Percentiles rank a stretch among this genome's conserved stretches.
These are phyloP conservation scores for Saccopteryx bilineata DNA, from an alignment of 2,113 vertebrate species.

Conservation along the genomic window DNA sequence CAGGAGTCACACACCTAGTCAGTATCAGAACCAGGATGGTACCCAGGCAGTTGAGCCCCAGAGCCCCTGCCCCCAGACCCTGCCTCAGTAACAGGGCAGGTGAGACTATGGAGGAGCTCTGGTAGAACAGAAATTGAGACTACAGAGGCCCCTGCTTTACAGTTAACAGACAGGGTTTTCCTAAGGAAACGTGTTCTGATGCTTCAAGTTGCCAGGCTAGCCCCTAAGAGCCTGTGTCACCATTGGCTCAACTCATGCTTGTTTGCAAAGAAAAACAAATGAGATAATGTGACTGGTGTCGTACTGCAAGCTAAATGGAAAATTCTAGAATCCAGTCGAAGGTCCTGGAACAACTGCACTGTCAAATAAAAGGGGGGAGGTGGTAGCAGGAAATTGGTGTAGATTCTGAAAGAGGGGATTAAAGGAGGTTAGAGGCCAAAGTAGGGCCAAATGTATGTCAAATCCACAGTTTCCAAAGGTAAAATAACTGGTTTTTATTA, in stretches of 20 bases:
- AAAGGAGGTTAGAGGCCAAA: conserved; percentile 24
- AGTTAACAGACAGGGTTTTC: conserved; percentile 13
- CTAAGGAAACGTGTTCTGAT: neutral
- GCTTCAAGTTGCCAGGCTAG: neutral
- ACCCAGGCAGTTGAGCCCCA: neutral
- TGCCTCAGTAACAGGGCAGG: neutral
- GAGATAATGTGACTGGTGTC: neutral
- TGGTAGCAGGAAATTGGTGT: conserved; percentile 15
- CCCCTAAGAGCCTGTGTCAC: neutral
- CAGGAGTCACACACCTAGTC: neutral
- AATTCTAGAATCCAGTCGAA: neutral
- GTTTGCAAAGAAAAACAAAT: neutral
- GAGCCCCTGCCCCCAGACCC: neutral
- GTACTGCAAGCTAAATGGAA: neutral
- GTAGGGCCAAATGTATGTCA: conserved; percentile 5
- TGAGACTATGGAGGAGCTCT: neutral
- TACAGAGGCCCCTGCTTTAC: neutral
- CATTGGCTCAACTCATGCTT: neutral
- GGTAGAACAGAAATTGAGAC: neutral
- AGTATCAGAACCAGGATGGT: neutral
- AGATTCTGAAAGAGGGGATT: conserved; percentile 35
- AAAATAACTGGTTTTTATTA: conserved; percentile 70
- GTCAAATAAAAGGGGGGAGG: neutral
- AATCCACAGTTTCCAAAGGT: conserved; percentile 48
- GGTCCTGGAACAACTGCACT: conserved; percentile 5